Conservation (phyloP, 1,140 invertebrate species). For the Streblospio benedicti region DNA sequence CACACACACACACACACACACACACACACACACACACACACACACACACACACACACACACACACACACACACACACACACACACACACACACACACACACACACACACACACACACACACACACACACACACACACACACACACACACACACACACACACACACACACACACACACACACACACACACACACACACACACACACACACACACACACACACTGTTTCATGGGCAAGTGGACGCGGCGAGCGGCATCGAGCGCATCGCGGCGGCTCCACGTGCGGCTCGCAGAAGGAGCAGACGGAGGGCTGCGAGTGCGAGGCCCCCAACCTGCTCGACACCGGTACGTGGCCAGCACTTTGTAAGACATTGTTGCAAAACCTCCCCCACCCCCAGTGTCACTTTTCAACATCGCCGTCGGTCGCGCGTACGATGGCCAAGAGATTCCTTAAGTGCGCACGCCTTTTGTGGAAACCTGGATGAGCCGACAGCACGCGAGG, state of each 20-base stretch:
- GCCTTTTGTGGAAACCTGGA: too few relatives aligned
- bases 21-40: conserved; percentile 19
- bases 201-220: conserved; percentile 18
- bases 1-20: conserved; percentile 18
- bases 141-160: conserved; percentile 17
- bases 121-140: conserved; percentile 18
- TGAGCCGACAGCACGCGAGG: too few relatives aligned
- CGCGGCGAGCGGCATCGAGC: conserved; percentile 29
- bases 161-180: conserved; percentile 15
- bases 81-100: conserved; percentile 17
- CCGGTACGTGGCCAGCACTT: too few relatives aligned
- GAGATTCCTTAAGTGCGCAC: too few relatives aligned
- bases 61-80: conserved; percentile 19
- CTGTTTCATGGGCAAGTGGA: conserved; percentile 18
- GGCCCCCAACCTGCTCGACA: too few relatives aligned
- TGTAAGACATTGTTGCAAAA: too few relatives aligned
- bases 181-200: conserved; percentile 18
- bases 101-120: conserved; percentile 13
- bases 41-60: conserved; percentile 14
- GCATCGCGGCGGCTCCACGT: too few relatives aligned
- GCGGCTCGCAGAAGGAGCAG: too few relatives aligned
- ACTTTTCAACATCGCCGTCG: too few relatives aligned
- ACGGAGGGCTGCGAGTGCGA: too few relatives aligned
- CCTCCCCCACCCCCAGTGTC: too few relatives aligned
- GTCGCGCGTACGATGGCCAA: too few relatives aligned